Evolutionary conservation across 2,113 vertebrate species (phyloP), one percentile per base, ranked within the genome.

Genomic region (Trogon surrucura): DNA sequence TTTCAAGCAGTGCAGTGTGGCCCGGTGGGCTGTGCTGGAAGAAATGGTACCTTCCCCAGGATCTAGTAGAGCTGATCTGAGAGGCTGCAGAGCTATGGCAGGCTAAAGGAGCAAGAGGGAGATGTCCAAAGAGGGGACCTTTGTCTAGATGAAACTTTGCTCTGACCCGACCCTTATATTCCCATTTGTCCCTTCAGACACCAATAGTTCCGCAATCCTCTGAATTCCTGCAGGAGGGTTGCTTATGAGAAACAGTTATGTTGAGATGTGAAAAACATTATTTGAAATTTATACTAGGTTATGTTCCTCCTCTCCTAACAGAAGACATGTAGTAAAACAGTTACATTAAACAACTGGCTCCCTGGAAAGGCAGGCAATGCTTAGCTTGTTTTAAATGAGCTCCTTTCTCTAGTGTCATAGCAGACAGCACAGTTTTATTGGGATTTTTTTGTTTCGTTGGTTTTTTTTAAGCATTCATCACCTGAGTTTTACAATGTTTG

Each of bases 301-400:
- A 5, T 9, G 7, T 78, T 86, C 48, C 26, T 32, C 21, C 16
- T 72, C 27, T 77, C 19, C 16, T 54, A 26, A 61, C 5, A 18
- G 32, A 18, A 10, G 22, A 5, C 3, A 1, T 22, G 8, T 29
- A 66, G 22, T 73, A 61, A 73, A 67, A 51, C 13, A 15, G 19
- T 47, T 79, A 62, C 20, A 16, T 25, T 21, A 57, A 84, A 47
- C 27, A 38, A 22, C 6, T 6, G 12, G 17, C 34, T 57, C 17
- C 22, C 61, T 41, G 20, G 32, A 67, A 73, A 2, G 8, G 15
- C 32, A 51, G 34, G 19, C 0, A 0, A 21, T 38, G 16, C 23
- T 23, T 23, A 74, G 11, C 34, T 45, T 73, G 17, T 67, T 67
- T 47, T 41, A 56, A 38, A n/a, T n/a, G 6, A 79, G 23, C 27